Conservation (phyloP, 2,797 vertebrate genomes). For the Onychomys leucogaster region DNA sequence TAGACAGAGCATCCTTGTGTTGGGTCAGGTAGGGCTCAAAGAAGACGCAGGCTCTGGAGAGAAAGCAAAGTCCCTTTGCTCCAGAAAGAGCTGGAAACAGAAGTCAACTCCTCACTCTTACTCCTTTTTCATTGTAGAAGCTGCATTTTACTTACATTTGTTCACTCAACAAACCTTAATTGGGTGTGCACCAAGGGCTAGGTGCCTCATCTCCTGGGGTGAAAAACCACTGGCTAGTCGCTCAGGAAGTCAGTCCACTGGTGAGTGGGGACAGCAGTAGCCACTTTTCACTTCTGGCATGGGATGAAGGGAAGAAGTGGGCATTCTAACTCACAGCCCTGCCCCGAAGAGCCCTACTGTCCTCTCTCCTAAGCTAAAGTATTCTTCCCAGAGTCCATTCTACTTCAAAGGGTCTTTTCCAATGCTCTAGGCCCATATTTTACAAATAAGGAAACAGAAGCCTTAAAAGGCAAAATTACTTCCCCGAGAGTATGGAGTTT, state of each 20-base stretch:
- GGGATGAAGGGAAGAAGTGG: not conserved
- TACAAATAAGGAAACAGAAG: constrained; percentile 47
- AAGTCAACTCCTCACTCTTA: constrained; percentile 14
- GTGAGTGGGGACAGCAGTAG: rapidly evolving
- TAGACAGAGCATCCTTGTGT: constrained; percentile 82
- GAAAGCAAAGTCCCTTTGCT: constrained; percentile 68
- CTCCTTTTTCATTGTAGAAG: constrained; percentile 4
- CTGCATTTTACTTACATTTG: not conserved
- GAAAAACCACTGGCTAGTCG: not conserved
- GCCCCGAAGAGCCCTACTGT: not conserved
- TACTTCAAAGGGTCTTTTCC: constrained; percentile 19
- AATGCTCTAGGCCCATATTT: not conserved
- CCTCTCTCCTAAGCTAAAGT: not conserved
- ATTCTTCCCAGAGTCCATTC: constrained; percentile 1
- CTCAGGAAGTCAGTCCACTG: not conserved
- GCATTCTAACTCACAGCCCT: not conserved
- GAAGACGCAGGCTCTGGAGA: constrained; percentile 70
- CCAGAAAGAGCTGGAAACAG: constrained; percentile 68
- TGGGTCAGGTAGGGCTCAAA: constrained; percentile 79
- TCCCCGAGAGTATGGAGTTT: constrained; percentile 8
- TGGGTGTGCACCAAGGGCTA: not conserved
- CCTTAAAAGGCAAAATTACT: not conserved
- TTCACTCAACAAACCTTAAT: not conserved
- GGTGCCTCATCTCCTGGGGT: not conserved
- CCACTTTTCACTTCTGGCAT: not conserved